Conservation (phyloP, 2,888 invertebrate species). For the Seira musarum region DNA sequence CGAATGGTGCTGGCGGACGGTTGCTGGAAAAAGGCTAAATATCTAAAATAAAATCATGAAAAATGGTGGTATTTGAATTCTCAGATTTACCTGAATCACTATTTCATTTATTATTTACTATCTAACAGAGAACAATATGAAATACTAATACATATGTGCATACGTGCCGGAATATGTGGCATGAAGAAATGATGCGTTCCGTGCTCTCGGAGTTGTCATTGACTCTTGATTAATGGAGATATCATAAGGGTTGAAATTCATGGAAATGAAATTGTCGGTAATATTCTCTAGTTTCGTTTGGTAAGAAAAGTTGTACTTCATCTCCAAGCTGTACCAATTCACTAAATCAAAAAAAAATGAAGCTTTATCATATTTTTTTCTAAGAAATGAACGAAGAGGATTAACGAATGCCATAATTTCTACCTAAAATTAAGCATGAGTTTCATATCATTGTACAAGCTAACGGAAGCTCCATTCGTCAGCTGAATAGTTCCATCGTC, state of each 20-base stretch:
- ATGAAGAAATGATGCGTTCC: slow-evolving; percentile 24
- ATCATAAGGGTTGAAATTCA: slow-evolving; percentile 1
- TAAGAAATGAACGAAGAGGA: no score
- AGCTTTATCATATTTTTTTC: no score
- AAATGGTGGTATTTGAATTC: not conserved
- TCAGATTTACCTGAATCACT: not conserved
- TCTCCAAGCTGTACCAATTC: slow-evolving; percentile 6
- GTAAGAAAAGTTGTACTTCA: slow-evolving; percentile 1
- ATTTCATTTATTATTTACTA: not conserved
- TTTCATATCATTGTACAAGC: slow-evolving; percentile 34
- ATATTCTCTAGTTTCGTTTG: not conserved
- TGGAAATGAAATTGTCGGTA: not conserved
- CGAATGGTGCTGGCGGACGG: slow-evolving; percentile 36
- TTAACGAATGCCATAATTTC: not conserved
- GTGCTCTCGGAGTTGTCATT: slow-evolving; percentile 13
- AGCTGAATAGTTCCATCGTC: slow-evolving; percentile 12
- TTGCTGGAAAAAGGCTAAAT: slow-evolving; percentile 44
- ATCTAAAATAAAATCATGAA: slow-evolving; percentile 19
- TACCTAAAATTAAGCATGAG: slow-evolving; percentile 46
- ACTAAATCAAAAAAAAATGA: not conserved
- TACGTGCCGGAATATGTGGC: slow-evolving; percentile 48
- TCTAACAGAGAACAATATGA: not conserved
- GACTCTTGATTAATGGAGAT: slow-evolving; percentile 46
- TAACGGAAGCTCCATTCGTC: slow-evolving; percentile 18
- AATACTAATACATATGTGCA: not conserved